Conservation (phyloP, 1,140 invertebrate genomes). For the Drosophila simulans region DNA sequence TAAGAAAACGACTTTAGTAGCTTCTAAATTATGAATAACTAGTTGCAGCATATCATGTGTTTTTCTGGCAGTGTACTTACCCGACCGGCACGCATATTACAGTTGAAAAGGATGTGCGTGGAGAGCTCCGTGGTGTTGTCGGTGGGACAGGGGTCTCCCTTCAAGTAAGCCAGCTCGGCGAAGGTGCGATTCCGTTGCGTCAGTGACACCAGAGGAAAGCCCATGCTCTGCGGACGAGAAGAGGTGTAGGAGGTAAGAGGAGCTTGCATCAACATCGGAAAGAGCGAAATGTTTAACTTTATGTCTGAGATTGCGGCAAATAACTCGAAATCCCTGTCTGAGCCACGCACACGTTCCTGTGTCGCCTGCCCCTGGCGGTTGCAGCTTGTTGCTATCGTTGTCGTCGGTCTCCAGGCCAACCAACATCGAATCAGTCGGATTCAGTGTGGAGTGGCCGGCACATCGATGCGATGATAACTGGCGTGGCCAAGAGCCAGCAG, state of each 20-base stretch:
- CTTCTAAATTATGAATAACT: too few relatives aligned
- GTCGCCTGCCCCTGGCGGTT: conserved; percentile 11
- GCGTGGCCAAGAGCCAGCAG: conserved; percentile 16
- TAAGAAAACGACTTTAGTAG: too few relatives aligned
- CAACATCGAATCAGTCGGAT: conserved; percentile 9
- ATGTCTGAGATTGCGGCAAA: conserved; percentile 77
- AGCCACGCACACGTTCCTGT: conserved; percentile 55
- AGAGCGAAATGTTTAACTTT: conserved; percentile 48
- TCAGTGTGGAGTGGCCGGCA: conserved; percentile 33
- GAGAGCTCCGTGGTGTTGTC: conserved; percentile 79
- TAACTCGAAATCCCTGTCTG: conserved; percentile 70
- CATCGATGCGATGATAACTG: conserved; percentile 59
- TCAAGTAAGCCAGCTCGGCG: conserved; percentile 83
- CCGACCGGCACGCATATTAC: conserved; percentile 79
- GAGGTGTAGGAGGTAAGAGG: background rate
- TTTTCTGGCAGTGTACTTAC: conserved; percentile 72
- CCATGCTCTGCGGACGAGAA: conserved; percentile 84
- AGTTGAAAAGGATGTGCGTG: conserved; percentile 85
- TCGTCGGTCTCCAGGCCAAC: conserved; percentile 34
- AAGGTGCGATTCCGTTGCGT: conserved; percentile 67
- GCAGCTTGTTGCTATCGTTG: conserved; percentile 15
- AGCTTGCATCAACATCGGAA: conserved; percentile 9
- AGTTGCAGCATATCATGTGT: too few relatives aligned
- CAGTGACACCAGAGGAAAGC: conserved; percentile 82
- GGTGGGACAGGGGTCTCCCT: conserved; percentile 84